Percentiles rank a stretch among this genome's conserved stretches.
These are phyloP conservation scores for Dicycla oo DNA, from an alignment of 2,888 invertebrate genomes.

Conservation along the genomic window DNA sequence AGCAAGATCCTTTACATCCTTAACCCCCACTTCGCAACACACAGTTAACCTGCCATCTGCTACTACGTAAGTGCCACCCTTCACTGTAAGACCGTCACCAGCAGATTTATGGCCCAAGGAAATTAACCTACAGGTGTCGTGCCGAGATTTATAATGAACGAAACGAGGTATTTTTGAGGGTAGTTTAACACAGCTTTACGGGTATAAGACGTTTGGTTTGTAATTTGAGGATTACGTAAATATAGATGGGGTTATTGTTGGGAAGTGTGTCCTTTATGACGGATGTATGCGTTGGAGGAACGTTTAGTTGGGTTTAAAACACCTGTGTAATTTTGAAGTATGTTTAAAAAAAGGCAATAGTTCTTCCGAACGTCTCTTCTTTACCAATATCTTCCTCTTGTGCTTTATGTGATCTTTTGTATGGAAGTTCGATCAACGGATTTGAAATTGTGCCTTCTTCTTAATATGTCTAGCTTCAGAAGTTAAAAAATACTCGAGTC, in stretches of 20 bases:
- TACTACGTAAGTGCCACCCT: constrained; percentile 61
- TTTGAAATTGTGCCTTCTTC: background rate
- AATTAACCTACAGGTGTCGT: constrained; percentile 86
- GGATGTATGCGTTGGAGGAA: constrained; percentile 7
- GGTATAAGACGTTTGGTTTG: constrained; percentile 47
- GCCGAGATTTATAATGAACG: constrained; percentile 84
- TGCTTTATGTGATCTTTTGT: background rate
- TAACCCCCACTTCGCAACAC: constrained; percentile 36
- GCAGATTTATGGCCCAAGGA: constrained; percentile 83
- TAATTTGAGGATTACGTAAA: constrained; percentile 37
- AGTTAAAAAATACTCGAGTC: background rate
- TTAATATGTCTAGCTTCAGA: background rate
- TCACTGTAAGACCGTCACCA: constrained; percentile 66
- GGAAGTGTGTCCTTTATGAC: background rate
- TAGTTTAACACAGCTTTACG: constrained; percentile 73
- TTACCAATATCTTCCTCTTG: background rate
- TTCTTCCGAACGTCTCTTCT: background rate
- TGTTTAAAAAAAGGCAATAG: background rate
- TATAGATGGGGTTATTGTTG: too few species aligned
- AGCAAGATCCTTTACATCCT: constrained; percentile 21
- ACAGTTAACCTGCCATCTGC: constrained; percentile 47
- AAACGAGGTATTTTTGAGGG: constrained; percentile 84
- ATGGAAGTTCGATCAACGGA: too few species aligned
- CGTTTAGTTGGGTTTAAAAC: background rate
- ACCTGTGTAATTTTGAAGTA: constrained; percentile 6